Evolutionary conservation across 2,113 vertebrate species (phyloP).

Genomic region (Chloebia gouldiae): DNA sequence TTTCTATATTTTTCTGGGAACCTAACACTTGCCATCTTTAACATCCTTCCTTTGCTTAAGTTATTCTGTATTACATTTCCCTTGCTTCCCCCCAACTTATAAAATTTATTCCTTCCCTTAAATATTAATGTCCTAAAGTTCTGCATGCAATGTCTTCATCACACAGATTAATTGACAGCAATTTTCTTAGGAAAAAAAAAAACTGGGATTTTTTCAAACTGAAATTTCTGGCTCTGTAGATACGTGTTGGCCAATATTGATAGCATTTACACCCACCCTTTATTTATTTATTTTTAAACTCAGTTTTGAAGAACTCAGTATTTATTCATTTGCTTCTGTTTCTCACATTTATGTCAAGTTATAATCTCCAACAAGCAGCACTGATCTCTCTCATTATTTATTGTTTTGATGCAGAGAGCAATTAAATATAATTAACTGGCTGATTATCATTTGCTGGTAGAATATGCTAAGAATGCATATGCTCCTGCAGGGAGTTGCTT

Average conservation of each 20-base stretch:
- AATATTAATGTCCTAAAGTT: neutral
- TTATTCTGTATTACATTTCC: neutral
- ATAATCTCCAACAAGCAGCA: constrained; percentile 64
- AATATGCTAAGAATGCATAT: constrained; percentile 72
- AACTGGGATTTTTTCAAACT: neutral
- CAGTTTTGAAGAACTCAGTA: neutral
- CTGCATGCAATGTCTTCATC: neutral
- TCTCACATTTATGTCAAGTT: constrained; percentile 35
- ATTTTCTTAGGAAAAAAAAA: neutral
- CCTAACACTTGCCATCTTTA: neutral
- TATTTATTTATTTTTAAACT: neutral
- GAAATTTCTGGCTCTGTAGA: neutral
- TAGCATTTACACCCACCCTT: neutral
- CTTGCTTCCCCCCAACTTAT: neutral
- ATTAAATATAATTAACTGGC: constrained; percentile 80
- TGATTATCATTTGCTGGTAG: constrained; percentile 69
- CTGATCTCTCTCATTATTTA: constrained; percentile 71
- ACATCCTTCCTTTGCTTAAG: neutral
- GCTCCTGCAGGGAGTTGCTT: constrained; percentile 73
- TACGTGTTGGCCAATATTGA: neutral
- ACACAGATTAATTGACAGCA: neutral
- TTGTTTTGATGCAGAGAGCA: constrained; percentile 75
- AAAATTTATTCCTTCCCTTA: neutral
- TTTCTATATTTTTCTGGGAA: neutral
- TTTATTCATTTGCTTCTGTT: constrained; percentile 38